Percentiles rank a stretch among this genome's conserved stretches.
Conservation (phyloP, 2,113 vertebrate species). For the Smithornis capensis region DNA sequence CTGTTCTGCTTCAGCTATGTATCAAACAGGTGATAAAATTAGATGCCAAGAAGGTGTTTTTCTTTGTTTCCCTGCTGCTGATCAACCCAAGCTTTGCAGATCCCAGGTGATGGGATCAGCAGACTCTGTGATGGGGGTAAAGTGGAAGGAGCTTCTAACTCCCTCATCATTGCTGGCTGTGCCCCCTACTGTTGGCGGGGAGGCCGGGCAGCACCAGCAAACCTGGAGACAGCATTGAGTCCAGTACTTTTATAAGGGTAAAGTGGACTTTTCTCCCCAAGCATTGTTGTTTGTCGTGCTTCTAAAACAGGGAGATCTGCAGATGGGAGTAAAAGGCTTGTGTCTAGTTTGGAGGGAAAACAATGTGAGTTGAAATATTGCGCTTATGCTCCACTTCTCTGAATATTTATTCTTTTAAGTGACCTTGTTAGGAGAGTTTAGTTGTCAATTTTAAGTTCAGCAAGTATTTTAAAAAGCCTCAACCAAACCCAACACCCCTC, state of each 20-base stretch:
- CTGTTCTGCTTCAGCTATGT: not conserved
- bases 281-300: not conserved
- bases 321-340: not conserved
- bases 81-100: not conserved
- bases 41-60: not conserved
- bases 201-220: not conserved
- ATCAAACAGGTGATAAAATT: not conserved
- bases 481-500: not conserved
- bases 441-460: not conserved
- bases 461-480: not conserved
- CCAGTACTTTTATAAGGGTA: not conserved
- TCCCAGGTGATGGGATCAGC: too few relatives aligned
- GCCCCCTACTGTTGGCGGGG: not conserved
- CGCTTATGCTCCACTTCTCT: not conserved
- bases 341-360: not conserved
- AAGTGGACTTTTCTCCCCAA: not conserved
- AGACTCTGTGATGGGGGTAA: not conserved
- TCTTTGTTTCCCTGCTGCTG: not conserved
- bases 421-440: not conserved
- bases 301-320: not conserved
- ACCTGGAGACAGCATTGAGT: fast-evolving
- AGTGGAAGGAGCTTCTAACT: not conserved
- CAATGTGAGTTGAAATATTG: not conserved
- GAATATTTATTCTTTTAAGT: not conserved
- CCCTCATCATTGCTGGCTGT: not conserved